Evolutionary conservation across 2,113 vertebrate genomes (phyloP).

Genomic region (Melierax canorus): DNA sequence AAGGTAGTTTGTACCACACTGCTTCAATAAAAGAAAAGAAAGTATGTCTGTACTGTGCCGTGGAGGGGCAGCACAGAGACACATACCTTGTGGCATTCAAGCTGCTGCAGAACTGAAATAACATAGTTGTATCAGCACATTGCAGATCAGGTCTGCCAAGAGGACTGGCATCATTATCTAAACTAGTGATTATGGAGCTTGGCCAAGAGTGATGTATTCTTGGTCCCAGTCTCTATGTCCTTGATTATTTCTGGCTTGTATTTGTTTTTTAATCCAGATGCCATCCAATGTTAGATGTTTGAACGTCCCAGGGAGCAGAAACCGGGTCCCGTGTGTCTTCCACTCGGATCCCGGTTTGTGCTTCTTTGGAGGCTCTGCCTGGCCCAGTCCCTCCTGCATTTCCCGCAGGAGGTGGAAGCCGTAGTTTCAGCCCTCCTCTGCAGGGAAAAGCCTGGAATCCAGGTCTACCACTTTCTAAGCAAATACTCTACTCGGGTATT

Average conservation of each 20-base stretch:
- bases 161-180: neutral
- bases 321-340: neutral
- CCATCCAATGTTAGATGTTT: neutral
- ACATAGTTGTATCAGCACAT: neutral
- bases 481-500: neutral
- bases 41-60: neutral
- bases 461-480: neutral
- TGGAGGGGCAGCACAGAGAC: neutral
- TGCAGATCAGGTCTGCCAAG: conserved; percentile 20
- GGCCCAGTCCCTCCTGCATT: neutral
- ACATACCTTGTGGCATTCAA: neutral
- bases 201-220: conserved; percentile 6
- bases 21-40: neutral
- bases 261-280: conserved; percentile 9
- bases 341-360: neutral
- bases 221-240: neutral
- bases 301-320: neutral
- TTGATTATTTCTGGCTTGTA: conserved; percentile 33
- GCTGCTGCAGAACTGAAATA: neutral
- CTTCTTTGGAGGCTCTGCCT: neutral
- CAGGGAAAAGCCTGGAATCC: conserved; percentile 16
- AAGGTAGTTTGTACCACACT: neutral
- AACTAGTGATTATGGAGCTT: conserved; percentile 1
- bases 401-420: neutral
- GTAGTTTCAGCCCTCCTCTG: neutral